Evolutionary conservation across 2,113 vertebrate species (phyloP), one percentile per base, ranked within the genome.

Genomic region (Bos indicus): DNA sequence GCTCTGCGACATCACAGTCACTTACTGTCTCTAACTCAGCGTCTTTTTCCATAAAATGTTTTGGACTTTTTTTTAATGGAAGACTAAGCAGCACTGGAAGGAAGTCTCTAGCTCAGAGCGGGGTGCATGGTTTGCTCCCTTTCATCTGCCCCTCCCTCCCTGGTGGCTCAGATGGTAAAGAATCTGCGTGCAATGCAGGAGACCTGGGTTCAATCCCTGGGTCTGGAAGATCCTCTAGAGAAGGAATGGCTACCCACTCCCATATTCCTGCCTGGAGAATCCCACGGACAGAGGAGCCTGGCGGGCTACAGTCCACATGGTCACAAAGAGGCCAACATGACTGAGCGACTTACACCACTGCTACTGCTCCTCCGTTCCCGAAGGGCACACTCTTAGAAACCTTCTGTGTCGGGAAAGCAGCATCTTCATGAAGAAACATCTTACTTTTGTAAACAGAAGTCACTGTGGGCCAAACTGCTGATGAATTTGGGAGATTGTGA

Each of bases 301-400:
- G 71, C 0, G 0, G 36, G 36, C 36, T 77, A 77, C 14, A 43
- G 23, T 43, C 36, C 71, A 77, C 6, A 1, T 3, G 23, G 23
- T 77, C 21, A 43, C 23, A 74, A 3, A 40, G 21, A 77, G 36
- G 21, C 23, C 14, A 40, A 43, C 71, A 43, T 6, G 12, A 43
- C 36, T 3, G 71, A 43, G 71, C 0, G 0, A 43, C 12, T 26
- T 43, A 26, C 40, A 14, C 6, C 7, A 26, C 36, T 14, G 1
- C 40, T 1, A 43, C 36, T 1, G 15, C 60, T 13, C 7, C 71
- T 43, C 5, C 0, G 0, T 28, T 85, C 59, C 64, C 28, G 19
- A 11, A 81, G 43, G 36, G 3, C 17, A 15, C 12, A 16, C 51
- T 82, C 54, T 19, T 12, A 46, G 97, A 26, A 33, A 28, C 25